Percentiles rank a stretch among this genome's conserved stretches.
phyloP scores from a whole-genome alignment of 2,888 invertebrate genomes.

The Rotaria socialis region DNA sequence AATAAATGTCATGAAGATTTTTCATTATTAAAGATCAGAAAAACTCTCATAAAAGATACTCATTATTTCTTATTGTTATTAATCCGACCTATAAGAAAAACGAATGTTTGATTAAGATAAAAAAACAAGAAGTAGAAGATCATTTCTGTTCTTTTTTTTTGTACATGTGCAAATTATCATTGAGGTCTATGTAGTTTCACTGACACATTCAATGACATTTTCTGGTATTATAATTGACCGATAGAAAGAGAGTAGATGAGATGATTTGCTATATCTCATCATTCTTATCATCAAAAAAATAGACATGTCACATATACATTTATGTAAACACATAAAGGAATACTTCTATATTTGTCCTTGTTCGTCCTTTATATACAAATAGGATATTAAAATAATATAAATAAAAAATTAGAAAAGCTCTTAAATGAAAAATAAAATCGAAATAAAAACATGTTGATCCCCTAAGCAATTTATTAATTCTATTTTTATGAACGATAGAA shows the following conservation, averaged over 20 bases:
- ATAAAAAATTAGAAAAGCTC: background rate
- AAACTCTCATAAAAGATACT: background rate
- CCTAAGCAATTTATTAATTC: too few species aligned
- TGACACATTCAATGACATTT: constrained; percentile 19
- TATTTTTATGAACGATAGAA: background rate
- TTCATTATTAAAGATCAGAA: background rate
- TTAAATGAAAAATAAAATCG: background rate
- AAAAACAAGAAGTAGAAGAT: too few species aligned
- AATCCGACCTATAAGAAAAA: background rate
- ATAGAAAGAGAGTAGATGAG: background rate
- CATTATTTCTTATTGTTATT: background rate
- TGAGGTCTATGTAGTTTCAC: background rate
- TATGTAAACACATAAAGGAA: background rate
- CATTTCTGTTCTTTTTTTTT: background rate
- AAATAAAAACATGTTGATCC: background rate
- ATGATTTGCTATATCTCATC: background rate
- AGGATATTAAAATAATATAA: background rate
- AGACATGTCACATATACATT: constrained; percentile 10
- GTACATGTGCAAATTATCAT: constrained; percentile 2
- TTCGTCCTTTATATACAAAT: background rate
- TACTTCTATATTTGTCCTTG: background rate
- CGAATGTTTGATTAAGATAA: background rate
- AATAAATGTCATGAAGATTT: background rate
- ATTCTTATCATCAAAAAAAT: background rate
- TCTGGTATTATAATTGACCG: constrained; percentile 3